Conservation (phyloP, 2,888 invertebrate genomes). For the Eucriotettix oculatus region DNA sequence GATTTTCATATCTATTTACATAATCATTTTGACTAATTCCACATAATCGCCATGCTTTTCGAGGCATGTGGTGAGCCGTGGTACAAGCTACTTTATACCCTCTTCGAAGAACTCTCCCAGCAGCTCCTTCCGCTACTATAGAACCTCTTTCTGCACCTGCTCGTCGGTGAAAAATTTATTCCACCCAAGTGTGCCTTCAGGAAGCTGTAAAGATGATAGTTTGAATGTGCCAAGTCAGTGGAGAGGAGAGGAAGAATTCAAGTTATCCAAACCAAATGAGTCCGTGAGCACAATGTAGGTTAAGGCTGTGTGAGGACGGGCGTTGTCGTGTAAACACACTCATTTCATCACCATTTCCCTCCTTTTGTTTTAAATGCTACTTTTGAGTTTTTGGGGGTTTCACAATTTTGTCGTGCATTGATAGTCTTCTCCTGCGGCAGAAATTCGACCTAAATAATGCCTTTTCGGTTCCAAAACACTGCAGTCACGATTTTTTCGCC, state of each 20-base stretch:
- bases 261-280: neutral
- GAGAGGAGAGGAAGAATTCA: neutral
- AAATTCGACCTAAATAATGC: neutral
- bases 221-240: neutral
- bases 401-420: neutral
- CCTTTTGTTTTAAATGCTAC: neutral
- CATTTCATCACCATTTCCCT: neutral
- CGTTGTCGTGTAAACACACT: neutral
- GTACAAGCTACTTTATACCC: constrained; percentile 11
- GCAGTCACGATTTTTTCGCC: neutral
- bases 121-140: constrained; percentile 7
- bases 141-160: neutral
- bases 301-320: neutral
- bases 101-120: constrained; percentile 9
- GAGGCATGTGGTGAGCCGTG: constrained; percentile 6
- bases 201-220: neutral
- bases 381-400: neutral
- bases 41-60: neutral
- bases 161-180: neutral
- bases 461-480: neutral
- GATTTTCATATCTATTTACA: too few species aligned
- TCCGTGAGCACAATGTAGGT: neutral
- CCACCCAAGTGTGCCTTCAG: neutral
- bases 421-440: neutral
- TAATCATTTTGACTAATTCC: too few species aligned